Conservation (phyloP, 2,797 vertebrate species). For the Buphagus erythrorhynchus region DNA sequence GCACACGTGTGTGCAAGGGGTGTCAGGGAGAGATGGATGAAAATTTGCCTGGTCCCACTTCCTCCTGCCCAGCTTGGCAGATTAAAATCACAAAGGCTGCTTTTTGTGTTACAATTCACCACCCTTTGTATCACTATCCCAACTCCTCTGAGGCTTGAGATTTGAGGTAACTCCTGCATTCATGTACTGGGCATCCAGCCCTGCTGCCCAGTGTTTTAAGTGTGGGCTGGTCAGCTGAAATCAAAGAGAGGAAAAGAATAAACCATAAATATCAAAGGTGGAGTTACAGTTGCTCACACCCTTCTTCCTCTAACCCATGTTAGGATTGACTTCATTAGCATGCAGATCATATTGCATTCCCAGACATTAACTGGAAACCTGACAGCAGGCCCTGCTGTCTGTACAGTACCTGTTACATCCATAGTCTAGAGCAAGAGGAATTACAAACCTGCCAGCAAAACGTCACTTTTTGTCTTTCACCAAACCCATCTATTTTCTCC, state of each 20-base stretch:
- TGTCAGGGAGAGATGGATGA: too few relatives aligned
- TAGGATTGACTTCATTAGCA: constrained; percentile 25
- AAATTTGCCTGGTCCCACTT: background rate
- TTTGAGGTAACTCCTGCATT: background rate
- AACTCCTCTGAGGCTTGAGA: background rate
- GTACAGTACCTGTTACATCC: background rate
- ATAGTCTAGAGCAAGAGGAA: background rate
- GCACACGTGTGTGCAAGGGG: accelerated
- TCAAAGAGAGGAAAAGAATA: background rate
- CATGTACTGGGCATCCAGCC: background rate
- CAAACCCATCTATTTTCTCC: background rate
- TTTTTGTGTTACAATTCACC: background rate
- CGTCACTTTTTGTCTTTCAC: background rate
- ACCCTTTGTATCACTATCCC: background rate
- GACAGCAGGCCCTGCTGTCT: constrained; percentile 1
- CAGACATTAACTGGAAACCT: background rate
- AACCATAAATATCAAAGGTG: background rate
- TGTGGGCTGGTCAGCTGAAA: background rate
- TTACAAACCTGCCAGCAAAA: constrained; percentile 1
- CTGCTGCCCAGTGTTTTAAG: accelerated
- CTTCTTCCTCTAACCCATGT: background rate
- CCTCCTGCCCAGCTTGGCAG: background rate
- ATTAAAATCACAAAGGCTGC: background rate
- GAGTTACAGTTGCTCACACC: background rate
- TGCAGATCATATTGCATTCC: background rate